phyloP scores from a whole-genome alignment of 2,888 invertebrate genomes.

The Hypomecis punctinalis region DNA sequence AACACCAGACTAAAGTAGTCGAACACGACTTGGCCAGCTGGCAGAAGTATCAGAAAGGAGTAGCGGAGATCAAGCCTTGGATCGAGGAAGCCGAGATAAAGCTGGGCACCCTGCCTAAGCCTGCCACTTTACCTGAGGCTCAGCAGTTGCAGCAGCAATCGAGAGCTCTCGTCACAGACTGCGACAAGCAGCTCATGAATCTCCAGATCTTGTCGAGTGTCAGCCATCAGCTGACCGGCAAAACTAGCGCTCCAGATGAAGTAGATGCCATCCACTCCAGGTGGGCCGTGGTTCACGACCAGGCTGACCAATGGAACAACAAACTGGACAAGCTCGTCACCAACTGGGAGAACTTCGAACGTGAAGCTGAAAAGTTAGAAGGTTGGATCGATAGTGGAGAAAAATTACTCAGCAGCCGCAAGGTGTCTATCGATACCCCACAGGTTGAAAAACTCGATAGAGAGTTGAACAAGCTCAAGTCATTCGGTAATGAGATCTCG shows the following conservation, averaged over 20 bases:
- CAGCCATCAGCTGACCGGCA: slow-evolving; percentile 90
- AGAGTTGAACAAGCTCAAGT: slow-evolving; percentile 90
- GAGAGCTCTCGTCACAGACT: slow-evolving; percentile 90
- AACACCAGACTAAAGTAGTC: slow-evolving; percentile 90
- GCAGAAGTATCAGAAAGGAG: slow-evolving; percentile 92
- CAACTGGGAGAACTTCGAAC: slow-evolving; percentile 93
- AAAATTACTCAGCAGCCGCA: slow-evolving; percentile 84
- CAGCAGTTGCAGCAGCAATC: slow-evolving; percentile 89
- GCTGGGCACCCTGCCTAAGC: slow-evolving; percentile 90
- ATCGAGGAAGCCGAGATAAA: slow-evolving; percentile 94
- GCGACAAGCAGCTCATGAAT: slow-evolving; percentile 90
- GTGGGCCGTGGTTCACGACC: slow-evolving; percentile 93
- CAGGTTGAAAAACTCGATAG: slow-evolving; percentile 91
- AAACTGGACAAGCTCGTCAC: slow-evolving; percentile 91
- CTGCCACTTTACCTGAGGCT: slow-evolving; percentile 92
- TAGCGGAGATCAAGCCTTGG: slow-evolving; percentile 94
- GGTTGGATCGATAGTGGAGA: slow-evolving; percentile 90
- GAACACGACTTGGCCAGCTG: slow-evolving; percentile 92
- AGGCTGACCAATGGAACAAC: slow-evolving; percentile 90
- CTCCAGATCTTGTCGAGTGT: slow-evolving; percentile 90
- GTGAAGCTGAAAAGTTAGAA: slow-evolving; percentile 90
- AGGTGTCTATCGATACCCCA: slow-evolving; percentile 87
- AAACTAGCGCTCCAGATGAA: slow-evolving; percentile 92
- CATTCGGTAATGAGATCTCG: slow-evolving; percentile 93
- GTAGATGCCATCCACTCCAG: slow-evolving; percentile 93